Evolutionary conservation across 2,888 invertebrate genomes (phyloP).

Genomic region (Phaedon cochleariae): DNA sequence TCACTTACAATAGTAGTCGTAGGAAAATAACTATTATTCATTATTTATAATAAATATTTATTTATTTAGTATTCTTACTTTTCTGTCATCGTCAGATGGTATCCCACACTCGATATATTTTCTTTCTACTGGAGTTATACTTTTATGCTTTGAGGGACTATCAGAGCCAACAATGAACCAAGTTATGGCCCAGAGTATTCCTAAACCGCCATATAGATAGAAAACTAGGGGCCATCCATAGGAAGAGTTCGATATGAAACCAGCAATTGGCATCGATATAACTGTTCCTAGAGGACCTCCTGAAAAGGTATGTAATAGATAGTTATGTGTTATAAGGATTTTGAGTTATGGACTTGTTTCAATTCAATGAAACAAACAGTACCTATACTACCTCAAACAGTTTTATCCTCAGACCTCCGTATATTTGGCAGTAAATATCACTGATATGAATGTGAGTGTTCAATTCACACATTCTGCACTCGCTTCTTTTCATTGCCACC

Average conservation of each 20-base stretch:
- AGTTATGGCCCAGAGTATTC: slow-evolving; percentile 68
- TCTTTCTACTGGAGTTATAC: slow-evolving; percentile 71
- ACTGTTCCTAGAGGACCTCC: slow-evolving; percentile 77
- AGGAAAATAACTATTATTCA: too few relatives aligned
- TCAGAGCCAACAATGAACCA: slow-evolving; percentile 74
- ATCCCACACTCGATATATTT: slow-evolving; percentile 69
- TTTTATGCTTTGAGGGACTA: slow-evolving; percentile 69
- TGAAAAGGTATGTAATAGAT: slow-evolving; percentile 47
- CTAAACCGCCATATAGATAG: slow-evolving; percentile 75
- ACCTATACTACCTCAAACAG: too few relatives aligned
- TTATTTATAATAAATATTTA: too few relatives aligned
- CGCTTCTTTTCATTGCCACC: too few relatives aligned
- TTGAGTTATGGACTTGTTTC: too few relatives aligned
- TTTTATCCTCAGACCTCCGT: too few relatives aligned
- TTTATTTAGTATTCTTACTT: slow-evolving; percentile 49
- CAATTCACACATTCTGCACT: too few relatives aligned
- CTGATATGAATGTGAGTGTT: too few relatives aligned
- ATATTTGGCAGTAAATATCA: too few relatives aligned
- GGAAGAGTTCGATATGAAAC: slow-evolving; percentile 72
- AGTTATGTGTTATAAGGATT: too few relatives aligned
- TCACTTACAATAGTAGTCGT: too few relatives aligned
- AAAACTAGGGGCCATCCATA: slow-evolving; percentile 84
- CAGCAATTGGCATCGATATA: slow-evolving; percentile 75
- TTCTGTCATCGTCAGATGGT: slow-evolving; percentile 66
- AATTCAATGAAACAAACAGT: too few relatives aligned